A percentile compares a stretch with the other conserved stretches of the same genome.
phyloP scores from a whole-genome alignment of 2,888 invertebrate genomes.

The Brachyopa scutellaris region DNA sequence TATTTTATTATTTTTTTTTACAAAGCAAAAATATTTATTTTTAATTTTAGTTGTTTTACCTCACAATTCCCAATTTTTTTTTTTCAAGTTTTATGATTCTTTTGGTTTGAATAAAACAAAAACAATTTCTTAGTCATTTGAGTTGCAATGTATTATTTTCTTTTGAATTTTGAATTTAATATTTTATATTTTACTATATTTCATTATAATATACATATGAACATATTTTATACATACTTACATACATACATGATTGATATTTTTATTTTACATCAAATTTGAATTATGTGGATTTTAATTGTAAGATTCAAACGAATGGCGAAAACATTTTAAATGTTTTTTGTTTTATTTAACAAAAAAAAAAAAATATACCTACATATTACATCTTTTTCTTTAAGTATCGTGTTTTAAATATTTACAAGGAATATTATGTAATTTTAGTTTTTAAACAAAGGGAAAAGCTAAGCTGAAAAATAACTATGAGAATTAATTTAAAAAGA shows the following conservation, averaged over 20 bases:
- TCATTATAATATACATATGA: constrained; percentile 1
- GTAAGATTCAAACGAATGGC: not conserved
- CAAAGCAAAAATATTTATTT: constrained; percentile 16
- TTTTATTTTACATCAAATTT: not conserved
- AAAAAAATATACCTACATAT: constrained; percentile 25
- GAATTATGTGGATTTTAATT: not conserved
- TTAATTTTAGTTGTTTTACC: constrained; percentile 18
- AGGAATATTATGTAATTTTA: not conserved
- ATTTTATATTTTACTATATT: constrained; percentile 7
- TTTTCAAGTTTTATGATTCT: not conserved
- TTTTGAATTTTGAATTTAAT: constrained; percentile 17
- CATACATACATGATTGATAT: not conserved
- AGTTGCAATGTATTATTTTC: constrained; percentile 67
- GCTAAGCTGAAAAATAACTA: constrained; percentile 27
- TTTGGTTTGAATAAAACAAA: constrained; percentile 24
- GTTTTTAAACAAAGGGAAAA: constrained; percentile 23
- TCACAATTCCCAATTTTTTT: not conserved
- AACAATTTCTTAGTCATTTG: constrained; percentile 51
- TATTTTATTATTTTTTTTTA: constrained; percentile 15
- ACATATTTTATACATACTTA: too few relatives aligned
- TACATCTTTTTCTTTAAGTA: constrained; percentile 11
- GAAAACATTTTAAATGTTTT: constrained; percentile 50
- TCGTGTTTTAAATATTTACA: constrained; percentile 21
- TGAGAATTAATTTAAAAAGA: too few relatives aligned
- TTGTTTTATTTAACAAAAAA: constrained; percentile 27